Conservation (phyloP, 2,888 invertebrate genomes). For the Adelphocoris suturalis region DNA sequence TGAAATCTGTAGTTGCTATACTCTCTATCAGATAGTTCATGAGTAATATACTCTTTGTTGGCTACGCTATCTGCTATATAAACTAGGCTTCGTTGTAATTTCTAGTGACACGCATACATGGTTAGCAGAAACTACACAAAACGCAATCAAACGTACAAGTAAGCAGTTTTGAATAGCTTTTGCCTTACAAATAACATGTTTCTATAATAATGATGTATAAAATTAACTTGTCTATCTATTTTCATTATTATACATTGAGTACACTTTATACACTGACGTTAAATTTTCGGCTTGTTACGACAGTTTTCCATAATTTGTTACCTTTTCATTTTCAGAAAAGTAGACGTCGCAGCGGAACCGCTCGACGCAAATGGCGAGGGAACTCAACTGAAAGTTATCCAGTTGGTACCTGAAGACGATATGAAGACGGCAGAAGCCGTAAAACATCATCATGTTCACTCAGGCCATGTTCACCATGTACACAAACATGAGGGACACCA, state of each 20-base stretch:
- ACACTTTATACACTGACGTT: too few relatives aligned
- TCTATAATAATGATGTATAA: too few relatives aligned
- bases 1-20: neutral
- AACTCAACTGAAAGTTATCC: conserved; percentile 38
- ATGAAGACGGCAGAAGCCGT: conserved; percentile 73
- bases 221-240: too few relatives aligned
- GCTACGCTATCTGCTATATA: neutral
- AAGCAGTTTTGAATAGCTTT: neutral
- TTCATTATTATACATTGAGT: too few relatives aligned
- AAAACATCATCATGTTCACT: conserved; percentile 74
- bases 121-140: too few relatives aligned
- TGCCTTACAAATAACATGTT: neutral
- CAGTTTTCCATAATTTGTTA: neutral
- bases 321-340: neutral
- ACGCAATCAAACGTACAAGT: too few relatives aligned
- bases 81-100: neutral
- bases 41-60: neutral
- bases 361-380: conserved; percentile 5
- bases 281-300: too few relatives aligned
- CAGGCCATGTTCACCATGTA: conserved; percentile 73
- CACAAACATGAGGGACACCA: conserved; percentile 75
- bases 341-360: neutral
- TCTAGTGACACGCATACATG: neutral
- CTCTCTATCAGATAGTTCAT: neutral
- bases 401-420: conserved; percentile 72